Conservation (phyloP, 2,888 invertebrate species). For the Monopis laevigella region DNA sequence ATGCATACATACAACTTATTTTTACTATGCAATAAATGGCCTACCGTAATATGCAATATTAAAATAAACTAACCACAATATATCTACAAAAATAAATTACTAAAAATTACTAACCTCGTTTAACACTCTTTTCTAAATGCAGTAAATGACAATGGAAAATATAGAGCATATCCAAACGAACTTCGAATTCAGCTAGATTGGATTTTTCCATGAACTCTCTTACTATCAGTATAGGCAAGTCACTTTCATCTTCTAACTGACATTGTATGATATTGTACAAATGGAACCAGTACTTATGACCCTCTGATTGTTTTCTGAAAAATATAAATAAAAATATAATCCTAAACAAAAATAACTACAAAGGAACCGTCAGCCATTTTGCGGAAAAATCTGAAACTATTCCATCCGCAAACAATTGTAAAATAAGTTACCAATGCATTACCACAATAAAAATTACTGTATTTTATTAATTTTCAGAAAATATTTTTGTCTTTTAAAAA, state of each 20-base stretch:
- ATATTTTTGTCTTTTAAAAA: no score
- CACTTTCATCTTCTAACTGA: conserved; percentile 50
- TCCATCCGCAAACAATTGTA: no score
- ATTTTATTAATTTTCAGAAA: no score
- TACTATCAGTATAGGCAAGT: conserved; percentile 62
- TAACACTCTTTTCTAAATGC: conserved; percentile 54
- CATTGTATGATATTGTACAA: conserved; percentile 77
- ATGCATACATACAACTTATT: no score
- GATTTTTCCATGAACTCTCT: conserved; percentile 87
- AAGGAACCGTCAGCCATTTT: no score
- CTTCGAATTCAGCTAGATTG: conserved; percentile 83
- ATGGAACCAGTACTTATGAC: conserved; percentile 92
- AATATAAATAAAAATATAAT: conserved; percentile 3
- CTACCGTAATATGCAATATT: no score
- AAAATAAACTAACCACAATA: no score
- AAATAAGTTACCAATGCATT: no score
- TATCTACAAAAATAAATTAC: neutral
- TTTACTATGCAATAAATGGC: no score
- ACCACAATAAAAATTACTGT: no score
- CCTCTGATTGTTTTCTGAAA: conserved; percentile 70
- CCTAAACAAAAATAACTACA: neutral
- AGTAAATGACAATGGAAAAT: conserved; percentile 84
- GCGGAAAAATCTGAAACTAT: no score
- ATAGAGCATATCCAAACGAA: conserved; percentile 79
- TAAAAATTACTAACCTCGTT: conserved; percentile 40